Base-by-base conservation (phyloP, 2,888 invertebrate genomes). In the Sabellastarte sp. region DNA sequence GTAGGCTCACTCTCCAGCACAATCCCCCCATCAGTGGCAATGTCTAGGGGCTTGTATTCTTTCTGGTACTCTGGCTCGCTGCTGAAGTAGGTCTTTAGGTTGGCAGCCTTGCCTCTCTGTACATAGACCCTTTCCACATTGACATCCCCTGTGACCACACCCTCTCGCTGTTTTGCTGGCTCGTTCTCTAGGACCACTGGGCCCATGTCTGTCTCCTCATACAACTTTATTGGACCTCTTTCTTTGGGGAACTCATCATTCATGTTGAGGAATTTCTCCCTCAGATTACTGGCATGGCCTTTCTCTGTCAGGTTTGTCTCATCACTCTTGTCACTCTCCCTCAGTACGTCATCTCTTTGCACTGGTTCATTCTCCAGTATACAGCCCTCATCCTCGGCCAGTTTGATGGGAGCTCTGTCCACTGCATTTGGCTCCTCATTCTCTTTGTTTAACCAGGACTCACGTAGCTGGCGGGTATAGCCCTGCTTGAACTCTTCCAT, bases 351-450 rank as follows among this genome's bases (percentile, higher is more conserved):
- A 29, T 4, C 55, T 32, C 61, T 61, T 24, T 56, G 41, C 56
- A 55, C 20, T 10, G 61, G 61, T 1, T 52, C 32, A 24, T 30
- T 61, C 32, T 61, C 61, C 26, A 29, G 4, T 24, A 61, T 61
- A n/a, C 32, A 51, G 1, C 61, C 61, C 32, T 61, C 61, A 32
- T 56, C 56, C 55, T 58, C 58, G 3, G 58, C 58, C 58, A 41
- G 41, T 20, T 41, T 41, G 10, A 41, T 41, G 10, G 41, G 41
- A 20, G 41, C 41, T 10, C 41, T 10, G 10, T 41, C 41, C 10
- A 20, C 41, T 20, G 41, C 10, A 41, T 20, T 20, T 41, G 10
- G 10, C 10, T 41, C 41, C 10, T 10, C 41, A 20, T 20, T 41
- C 10, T 15, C 20, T 15, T 41, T 41, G 10, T 41, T 41, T 20